Evolutionary conservation across 2,113 vertebrate species (phyloP).

Genomic region (Rhodinocichla rosea): DNA sequence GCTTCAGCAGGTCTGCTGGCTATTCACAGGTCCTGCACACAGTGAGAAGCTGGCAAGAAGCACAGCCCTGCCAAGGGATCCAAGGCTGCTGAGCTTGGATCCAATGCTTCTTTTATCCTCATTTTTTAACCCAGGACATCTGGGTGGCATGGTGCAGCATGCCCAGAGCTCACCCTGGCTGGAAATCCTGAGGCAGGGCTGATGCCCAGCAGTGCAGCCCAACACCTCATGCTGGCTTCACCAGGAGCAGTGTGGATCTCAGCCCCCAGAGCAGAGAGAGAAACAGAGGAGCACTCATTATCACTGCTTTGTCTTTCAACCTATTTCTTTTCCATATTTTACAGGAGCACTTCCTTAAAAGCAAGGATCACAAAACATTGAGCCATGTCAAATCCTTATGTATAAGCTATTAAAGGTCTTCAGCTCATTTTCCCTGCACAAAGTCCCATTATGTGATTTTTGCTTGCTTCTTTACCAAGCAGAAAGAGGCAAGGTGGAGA

Average conservation of each 20-base stretch:
- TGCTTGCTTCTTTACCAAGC: neutral
- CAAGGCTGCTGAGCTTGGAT: neutral
- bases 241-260: neutral
- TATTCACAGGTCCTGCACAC: neutral
- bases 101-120: neutral
- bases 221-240: fast-evolving
- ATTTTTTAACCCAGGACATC: neutral
- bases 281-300: neutral
- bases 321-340: neutral
- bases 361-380: neutral
- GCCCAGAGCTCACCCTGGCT: neutral
- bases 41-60: neutral
- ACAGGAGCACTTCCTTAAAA: neutral
- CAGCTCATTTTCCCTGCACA: neutral
- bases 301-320: neutral
- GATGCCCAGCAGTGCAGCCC: neutral
- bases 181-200: neutral
- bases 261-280: neutral
- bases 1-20: fast-evolving
- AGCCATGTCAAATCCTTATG: neutral
- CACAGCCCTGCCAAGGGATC: neutral
- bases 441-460: neutral
- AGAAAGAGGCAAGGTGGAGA: neutral
- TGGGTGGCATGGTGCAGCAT: fast-evolving
- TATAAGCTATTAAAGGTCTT: neutral